Base-by-base conservation (phyloP, 2,888 invertebrate species). In the Seira ritae region DNA sequence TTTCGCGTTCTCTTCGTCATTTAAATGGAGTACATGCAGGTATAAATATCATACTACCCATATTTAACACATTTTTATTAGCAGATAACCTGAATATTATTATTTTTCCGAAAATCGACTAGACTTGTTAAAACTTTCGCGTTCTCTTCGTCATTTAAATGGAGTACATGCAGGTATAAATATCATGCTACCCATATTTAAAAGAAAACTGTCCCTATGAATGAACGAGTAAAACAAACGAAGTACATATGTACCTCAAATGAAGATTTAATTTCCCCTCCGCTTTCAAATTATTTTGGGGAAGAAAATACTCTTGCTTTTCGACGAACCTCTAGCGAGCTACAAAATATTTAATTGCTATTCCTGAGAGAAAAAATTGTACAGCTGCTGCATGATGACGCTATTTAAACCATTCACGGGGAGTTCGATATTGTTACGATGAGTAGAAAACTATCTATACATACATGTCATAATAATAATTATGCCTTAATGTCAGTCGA, bases 121-220 rank as follows among this genome's bases (percentile, higher is more conserved):
- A 79, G 79, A 79, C 79, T 73, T 73, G 72, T 79, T 79, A 79
- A 79, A 79, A 79, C 79, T 79, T 79, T 79, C 72, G 72, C 78
- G 70, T 78, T 78, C 37, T 71, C n/a, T n/a, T n/a, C n/a, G n/a
- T n/a, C n/a, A 60, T 17, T 60, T 17, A 60, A 60, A 60, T 60
- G 60, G 60, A 60, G 60, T 60, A 60, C 60, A 60, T 60, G 17
- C 60, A 60, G 60, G 60, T 60, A 60, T 60, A n/a, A 10, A 60
- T 60, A 4, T n/a, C n/a, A n/a, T n/a, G n/a, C n/a, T n/a, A n/a
- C 60, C 17, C 60, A 60, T 60, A 10, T 60, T 3, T n/a, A 60
- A 42, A n/a, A n/a, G n/a, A n/a, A n/a, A n/a, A n/a, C n/a, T n/a
- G n/a, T n/a, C n/a, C n/a, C n/a, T n/a, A n/a, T n/a, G n/a, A n/a